phyloP scores from a whole-genome alignment of 2,797 vertebrate species.

The Onychomys arenicola region DNA sequence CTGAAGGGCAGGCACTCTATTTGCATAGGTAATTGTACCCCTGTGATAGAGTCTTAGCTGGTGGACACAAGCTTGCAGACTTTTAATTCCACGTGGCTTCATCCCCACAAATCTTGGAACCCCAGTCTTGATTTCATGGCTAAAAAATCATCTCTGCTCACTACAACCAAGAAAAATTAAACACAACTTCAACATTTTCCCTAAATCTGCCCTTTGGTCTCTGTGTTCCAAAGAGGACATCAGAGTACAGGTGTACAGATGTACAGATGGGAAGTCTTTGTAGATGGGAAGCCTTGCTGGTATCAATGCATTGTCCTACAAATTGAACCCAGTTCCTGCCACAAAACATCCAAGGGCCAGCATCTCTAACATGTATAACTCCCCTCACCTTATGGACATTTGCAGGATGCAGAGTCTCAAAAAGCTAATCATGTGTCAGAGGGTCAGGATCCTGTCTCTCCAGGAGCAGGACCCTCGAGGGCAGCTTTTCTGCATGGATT shows the following conservation, averaged over 20 bases:
- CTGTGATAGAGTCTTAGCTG: neutral
- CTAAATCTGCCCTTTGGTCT: neutral
- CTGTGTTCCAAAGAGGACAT: neutral
- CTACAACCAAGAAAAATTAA: neutral
- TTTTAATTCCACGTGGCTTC: neutral
- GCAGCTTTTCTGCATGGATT: neutral
- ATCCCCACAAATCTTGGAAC: neutral
- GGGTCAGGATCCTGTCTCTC: neutral
- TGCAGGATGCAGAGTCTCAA: fast-evolving
- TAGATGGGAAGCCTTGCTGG: fast-evolving
- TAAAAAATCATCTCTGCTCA: neutral
- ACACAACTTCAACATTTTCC: neutral
- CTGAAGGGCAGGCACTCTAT: neutral
- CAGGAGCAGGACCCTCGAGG: neutral
- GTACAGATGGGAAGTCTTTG: neutral
- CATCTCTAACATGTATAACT: neutral
- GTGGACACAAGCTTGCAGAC: neutral
- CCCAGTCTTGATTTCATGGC: neutral
- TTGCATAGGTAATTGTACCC: too few species aligned
- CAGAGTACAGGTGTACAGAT: neutral
- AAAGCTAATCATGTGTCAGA: neutral
- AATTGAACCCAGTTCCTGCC: neutral
- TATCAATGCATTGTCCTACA: neutral
- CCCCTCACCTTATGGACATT: neutral
- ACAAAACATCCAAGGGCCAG: neutral